These are phyloP conservation scores for Hermaeophaga mercurialis DNA, from an alignment of 2,888 invertebrate genomes.

Conservation along the genomic window DNA sequence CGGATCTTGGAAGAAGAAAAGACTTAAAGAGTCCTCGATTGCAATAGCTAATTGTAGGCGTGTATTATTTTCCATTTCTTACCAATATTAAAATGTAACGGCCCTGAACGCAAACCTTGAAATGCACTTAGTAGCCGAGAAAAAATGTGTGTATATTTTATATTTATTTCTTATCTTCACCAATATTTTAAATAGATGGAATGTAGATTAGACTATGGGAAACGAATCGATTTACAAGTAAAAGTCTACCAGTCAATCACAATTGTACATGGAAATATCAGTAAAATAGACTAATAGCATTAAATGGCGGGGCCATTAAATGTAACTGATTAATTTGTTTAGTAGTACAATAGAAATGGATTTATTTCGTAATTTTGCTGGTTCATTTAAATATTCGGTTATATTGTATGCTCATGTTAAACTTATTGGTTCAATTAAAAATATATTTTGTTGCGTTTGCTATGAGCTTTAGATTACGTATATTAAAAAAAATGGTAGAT, in stretches of 20 bases:
- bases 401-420: too few relatives aligned
- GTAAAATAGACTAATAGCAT: slow-evolving; percentile 16
- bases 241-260: slow-evolving; percentile 18
- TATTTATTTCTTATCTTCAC: slow-evolving; percentile 17
- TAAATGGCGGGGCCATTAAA: slow-evolving; percentile 14
- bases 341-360: slow-evolving; percentile 9
- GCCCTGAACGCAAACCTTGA: slow-evolving; percentile 17
- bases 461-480: too few relatives aligned
- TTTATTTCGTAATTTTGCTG: slow-evolving; percentile 2
- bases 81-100: slow-evolving; percentile 14
- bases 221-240: slow-evolving; percentile 16
- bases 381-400: slow-evolving; percentile 6
- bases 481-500: too few relatives aligned
- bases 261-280: slow-evolving; percentile 20
- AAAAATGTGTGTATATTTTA: slow-evolving; percentile 6
- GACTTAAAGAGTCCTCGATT: slow-evolving; percentile 6
- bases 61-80: slow-evolving; percentile 9
- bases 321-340: slow-evolving; percentile 18
- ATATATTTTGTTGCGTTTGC: too few relatives aligned
- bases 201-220: slow-evolving; percentile 17
- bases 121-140: slow-evolving; percentile 8
- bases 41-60: slow-evolving; percentile 11
- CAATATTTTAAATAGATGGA: slow-evolving; percentile 18
- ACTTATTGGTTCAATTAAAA: too few relatives aligned
- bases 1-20: slow-evolving; percentile 9